phyloP scores from a whole-genome alignment of 1,140 invertebrate genomes.

The Caerostris darwini region DNA sequence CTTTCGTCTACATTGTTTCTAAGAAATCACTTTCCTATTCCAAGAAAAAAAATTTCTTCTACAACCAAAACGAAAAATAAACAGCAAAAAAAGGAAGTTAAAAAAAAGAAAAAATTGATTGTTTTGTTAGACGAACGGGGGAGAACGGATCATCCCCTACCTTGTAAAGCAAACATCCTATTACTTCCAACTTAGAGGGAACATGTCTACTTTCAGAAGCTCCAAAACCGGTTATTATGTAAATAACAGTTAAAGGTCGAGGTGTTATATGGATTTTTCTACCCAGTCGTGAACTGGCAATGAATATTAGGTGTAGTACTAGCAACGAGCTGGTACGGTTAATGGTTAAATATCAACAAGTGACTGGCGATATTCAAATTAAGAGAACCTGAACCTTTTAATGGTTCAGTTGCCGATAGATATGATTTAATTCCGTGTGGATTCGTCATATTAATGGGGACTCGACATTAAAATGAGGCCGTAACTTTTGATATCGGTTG shows the following conservation, averaged over 20 bases:
- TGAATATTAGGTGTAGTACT: slow-evolving; percentile 17
- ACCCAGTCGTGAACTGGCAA: slow-evolving; percentile 46
- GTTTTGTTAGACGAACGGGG: slow-evolving; percentile 2
- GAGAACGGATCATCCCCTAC: not conserved
- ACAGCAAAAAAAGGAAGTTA: not conserved
- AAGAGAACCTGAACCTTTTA: not conserved
- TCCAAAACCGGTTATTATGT: slow-evolving; percentile 72
- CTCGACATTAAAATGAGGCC: slow-evolving; percentile 45
- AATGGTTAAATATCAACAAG: slow-evolving; percentile 43
- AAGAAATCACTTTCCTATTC: not conserved
- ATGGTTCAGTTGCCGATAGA: not conserved
- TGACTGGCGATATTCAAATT: slow-evolving; percentile 5
- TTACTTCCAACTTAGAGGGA: slow-evolving; percentile 24
- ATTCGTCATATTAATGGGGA: not conserved
- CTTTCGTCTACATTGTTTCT: not conserved
- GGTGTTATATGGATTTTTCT: slow-evolving; percentile 74
- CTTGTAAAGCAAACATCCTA: slow-evolving; percentile 67
- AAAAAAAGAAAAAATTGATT: not conserved
- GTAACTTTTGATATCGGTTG: not conserved
- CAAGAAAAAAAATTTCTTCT: not conserved
- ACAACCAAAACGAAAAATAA: not conserved
- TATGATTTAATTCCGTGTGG: not conserved
- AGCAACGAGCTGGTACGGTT: slow-evolving; percentile 46
- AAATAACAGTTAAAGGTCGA: slow-evolving; percentile 74
- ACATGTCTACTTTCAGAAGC: not conserved